Evolutionary conservation across 2,797 vertebrate species (phyloP).

Genomic region (Tokudaia muenninki): DNA sequence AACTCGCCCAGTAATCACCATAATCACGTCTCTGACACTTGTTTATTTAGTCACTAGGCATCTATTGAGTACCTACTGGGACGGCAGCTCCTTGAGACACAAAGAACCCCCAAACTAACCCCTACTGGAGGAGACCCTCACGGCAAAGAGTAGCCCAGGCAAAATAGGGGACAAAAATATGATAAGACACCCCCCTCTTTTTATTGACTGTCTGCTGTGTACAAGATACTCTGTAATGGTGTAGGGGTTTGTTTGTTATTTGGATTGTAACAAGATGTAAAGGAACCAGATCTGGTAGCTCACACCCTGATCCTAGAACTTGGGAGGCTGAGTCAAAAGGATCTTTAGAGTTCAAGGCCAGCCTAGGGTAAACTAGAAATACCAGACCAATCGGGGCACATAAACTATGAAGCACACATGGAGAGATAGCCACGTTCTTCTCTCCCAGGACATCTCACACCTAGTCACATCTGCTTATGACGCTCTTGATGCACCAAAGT

Average conservation of each 20-base stretch:
- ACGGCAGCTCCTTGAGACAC: neutral
- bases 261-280: neutral
- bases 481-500: neutral
- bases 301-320: neutral
- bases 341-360: neutral
- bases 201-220: neutral
- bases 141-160: neutral
- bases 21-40: slow-evolving; percentile 23
- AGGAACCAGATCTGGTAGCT: neutral
- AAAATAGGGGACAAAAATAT: neutral
- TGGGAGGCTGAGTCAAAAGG: neutral
- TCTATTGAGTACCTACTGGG: neutral
- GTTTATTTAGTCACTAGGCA: slow-evolving; percentile 39
- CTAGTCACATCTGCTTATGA: neutral
- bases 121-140: neutral
- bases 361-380: neutral
- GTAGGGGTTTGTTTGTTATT: neutral
- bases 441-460: neutral
- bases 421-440: neutral
- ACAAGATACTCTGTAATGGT: neutral
- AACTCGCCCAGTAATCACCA: slow-evolving; percentile 66
- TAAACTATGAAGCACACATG: neutral
- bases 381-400: neutral
- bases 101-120: neutral
- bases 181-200: neutral